Evolutionary conservation across 2,113 vertebrate genomes (phyloP).

Genomic region (Vulpes lagopus): DNA sequence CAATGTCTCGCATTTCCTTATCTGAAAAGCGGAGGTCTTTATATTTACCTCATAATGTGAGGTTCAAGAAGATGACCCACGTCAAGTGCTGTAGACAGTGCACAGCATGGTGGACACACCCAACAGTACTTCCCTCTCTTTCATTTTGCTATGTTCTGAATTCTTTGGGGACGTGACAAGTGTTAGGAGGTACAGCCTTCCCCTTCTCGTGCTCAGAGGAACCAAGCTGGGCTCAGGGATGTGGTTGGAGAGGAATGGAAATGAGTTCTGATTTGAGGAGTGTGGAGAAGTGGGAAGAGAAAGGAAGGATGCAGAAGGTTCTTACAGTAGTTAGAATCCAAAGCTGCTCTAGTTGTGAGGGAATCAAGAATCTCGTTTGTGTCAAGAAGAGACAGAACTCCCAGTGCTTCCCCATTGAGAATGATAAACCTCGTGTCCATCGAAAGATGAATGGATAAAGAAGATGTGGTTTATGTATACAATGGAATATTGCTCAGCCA

Average conservation of each 20-base stretch:
- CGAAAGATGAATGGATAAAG: no score
- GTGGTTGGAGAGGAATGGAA: neutral
- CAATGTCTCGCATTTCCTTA: neutral
- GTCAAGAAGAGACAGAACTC: neutral
- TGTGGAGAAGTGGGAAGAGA: neutral
- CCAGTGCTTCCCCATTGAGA: no score
- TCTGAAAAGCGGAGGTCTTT: neutral
- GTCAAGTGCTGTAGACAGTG: neutral
- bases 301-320: neutral
- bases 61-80: neutral
- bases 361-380: neutral
- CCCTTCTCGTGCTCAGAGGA: neutral
- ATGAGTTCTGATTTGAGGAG: neutral
- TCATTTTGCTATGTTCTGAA: neutral
- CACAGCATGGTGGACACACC: accelerated
- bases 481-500: no score
- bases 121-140: neutral
- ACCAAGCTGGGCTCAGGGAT: neutral
- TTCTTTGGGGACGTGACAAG: neutral
- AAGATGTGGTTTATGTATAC: no score
- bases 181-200: neutral
- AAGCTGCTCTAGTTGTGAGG: neutral
- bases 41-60: neutral
- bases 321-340: neutral
- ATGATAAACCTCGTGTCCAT: no score